Conservation (phyloP, 1,140 invertebrate genomes). For the Cyclina sinensis region DNA sequence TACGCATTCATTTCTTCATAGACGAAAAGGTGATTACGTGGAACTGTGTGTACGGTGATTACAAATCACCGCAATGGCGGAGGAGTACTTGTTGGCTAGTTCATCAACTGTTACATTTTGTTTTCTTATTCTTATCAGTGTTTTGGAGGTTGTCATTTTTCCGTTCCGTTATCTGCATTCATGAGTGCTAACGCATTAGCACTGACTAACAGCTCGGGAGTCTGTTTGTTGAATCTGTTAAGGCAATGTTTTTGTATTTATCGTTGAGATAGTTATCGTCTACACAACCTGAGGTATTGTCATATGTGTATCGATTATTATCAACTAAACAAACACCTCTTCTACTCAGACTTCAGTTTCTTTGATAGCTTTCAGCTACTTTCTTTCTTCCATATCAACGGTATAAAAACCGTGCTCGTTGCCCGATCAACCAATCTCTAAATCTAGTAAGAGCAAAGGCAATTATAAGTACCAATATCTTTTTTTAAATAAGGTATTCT, state of each 20-base stretch:
- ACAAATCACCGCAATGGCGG: too few relatives aligned
- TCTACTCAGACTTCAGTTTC: background rate
- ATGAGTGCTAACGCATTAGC: constrained; percentile 41
- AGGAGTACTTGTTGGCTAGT: background rate
- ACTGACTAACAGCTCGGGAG: background rate
- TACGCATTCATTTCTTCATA: too few relatives aligned
- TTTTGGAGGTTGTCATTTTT: constrained; percentile 8
- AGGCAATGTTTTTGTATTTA: constrained; percentile 42
- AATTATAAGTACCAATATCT: too few relatives aligned
- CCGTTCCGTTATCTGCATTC: background rate
- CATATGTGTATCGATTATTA: constrained; percentile 12
- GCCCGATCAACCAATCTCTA: too few relatives aligned
- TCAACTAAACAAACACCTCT: background rate
- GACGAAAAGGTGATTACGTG: too few relatives aligned
- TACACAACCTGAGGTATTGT: background rate
- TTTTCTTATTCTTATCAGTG: constrained; percentile 17
- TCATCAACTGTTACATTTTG: background rate
- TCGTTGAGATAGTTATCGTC: background rate
- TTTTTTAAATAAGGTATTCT: too few relatives aligned
- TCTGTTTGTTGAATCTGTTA: constrained; percentile 43
- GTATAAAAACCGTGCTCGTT: too few relatives aligned
- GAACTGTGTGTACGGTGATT: too few relatives aligned
- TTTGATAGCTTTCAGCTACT: background rate
- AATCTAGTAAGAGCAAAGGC: too few relatives aligned
- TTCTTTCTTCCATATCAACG: too few relatives aligned